Evolutionary conservation across 35 echinoderm and acorn worm species (phyloP), one percentile per base, ranked within the genome.

Genomic region (Apostichopus californicus): DNA sequence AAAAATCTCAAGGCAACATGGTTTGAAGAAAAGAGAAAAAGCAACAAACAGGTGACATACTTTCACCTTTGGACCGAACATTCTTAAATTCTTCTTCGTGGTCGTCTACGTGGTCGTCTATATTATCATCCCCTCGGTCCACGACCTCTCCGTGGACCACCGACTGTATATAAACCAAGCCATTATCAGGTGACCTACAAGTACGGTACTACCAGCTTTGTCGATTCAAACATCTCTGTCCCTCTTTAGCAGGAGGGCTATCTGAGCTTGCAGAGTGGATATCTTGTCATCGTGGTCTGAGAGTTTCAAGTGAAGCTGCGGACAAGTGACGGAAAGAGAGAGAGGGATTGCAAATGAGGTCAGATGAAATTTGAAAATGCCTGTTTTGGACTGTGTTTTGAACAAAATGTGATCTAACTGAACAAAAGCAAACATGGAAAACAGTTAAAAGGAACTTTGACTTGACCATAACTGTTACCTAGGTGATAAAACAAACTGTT

Each of bases 201-300:
- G 64, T 46, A 46, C 34, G 34, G 34, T 46, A 46, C 34, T 46
- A 46, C 34, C 34, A 46, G 34, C 34, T 46, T 46, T 46, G 34
- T 46, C 2, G 34, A 46, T 46, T 46, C 34, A 46, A 46, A 46
- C 34, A 55, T 58, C 56, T 21, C 21, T 85, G 9, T 56, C 57
- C 24, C 58, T 56, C 54, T 56, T 58, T 4, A 85, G 55, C 52
- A 85, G 54, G 17, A 55, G 20, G 54, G 81, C 81, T 23, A 85
- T 55, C 57, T 85, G 81, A 59, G 81, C 81, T 59, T 85, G 81
- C 81, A 85, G 58, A 59, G 81, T 85, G 81, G 81, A 85, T 85
- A 85, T 85, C 22, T 85, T 85, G 20, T 85, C 81, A 14, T 85
- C 81, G 54, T 85, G 81, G 58, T 85, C 81, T 9, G 81, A 57